These are phyloP conservation scores for Epistrophella euchroma DNA, from an alignment of 2,888 invertebrate species.

Conservation along the genomic window DNA sequence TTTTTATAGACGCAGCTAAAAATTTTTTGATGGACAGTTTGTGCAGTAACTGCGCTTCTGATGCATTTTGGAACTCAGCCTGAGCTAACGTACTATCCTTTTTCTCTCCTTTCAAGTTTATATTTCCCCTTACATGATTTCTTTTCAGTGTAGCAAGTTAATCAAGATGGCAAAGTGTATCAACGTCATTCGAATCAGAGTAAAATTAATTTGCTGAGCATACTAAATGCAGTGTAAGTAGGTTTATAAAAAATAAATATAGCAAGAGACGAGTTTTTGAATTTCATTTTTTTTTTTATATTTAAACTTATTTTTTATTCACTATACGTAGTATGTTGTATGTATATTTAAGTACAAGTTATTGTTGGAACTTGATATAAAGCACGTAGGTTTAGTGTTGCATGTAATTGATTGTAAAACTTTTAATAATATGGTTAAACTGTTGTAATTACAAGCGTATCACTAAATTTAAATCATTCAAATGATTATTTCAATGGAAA, in stretches of 20 bases:
- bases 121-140: too few species aligned
- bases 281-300: background rate
- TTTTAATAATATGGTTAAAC: slow-evolving; percentile 21
- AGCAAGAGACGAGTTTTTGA: slow-evolving; percentile 14
- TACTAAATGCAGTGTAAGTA: background rate
- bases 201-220: slow-evolving; percentile 16
- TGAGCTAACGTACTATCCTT: too few species aligned
- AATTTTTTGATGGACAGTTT: too few species aligned
- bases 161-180: background rate
- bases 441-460: background rate
- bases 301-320: background rate
- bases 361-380: slow-evolving; percentile 3
- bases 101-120: too few species aligned
- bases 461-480: slow-evolving; percentile 1
- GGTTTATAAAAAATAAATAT: background rate
- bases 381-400: slow-evolving; percentile 26
- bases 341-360: background rate
- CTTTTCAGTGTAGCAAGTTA: background rate
- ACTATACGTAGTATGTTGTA: too few species aligned
- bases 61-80: too few species aligned
- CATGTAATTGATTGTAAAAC: slow-evolving; percentile 11
- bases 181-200: slow-evolving; percentile 13
- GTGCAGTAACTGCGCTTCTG: too few species aligned
- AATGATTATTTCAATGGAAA: slow-evolving; percentile 5
- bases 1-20: too few species aligned